phyloP scores from a whole-genome alignment of 2,888 invertebrate genomes.

The Sinhomidia bicolor region DNA sequence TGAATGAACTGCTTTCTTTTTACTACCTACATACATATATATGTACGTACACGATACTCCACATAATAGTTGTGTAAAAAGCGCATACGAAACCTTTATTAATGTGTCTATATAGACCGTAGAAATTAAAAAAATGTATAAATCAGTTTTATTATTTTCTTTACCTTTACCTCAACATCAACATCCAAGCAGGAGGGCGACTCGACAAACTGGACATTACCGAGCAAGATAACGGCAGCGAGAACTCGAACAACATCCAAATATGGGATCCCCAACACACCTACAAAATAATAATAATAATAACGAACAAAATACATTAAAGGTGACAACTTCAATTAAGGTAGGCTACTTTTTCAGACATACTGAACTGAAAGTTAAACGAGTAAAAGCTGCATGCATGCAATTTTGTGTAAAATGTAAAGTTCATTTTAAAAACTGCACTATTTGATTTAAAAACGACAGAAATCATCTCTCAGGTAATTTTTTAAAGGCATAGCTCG shows the following conservation, averaged over 20 bases:
- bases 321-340: slow-evolving; percentile 40
- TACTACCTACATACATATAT: too few species aligned
- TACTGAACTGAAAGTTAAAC: background rate
- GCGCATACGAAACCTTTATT: background rate
- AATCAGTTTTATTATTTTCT: slow-evolving; percentile 37
- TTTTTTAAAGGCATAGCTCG: background rate
- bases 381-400: background rate
- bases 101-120: background rate
- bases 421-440: too few species aligned
- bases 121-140: too few species aligned
- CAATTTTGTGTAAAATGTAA: background rate
- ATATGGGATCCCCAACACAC: slow-evolving; percentile 95
- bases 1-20: background rate
- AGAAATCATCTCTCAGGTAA: background rate
- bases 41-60: background rate
- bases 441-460: too few species aligned
- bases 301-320: slow-evolving; percentile 1
- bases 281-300: slow-evolving; percentile 80
- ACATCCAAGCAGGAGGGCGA: slow-evolving; percentile 83
- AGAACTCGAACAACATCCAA: slow-evolving; percentile 95
- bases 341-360: slow-evolving; percentile 10
- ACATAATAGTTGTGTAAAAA: background rate
- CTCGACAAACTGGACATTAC: slow-evolving; percentile 95
- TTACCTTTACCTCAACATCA: slow-evolving; percentile 81
- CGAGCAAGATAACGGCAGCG: slow-evolving; percentile 93